Conservation (phyloP, 2,888 invertebrate species). For the Serrognathus titanus region DNA sequence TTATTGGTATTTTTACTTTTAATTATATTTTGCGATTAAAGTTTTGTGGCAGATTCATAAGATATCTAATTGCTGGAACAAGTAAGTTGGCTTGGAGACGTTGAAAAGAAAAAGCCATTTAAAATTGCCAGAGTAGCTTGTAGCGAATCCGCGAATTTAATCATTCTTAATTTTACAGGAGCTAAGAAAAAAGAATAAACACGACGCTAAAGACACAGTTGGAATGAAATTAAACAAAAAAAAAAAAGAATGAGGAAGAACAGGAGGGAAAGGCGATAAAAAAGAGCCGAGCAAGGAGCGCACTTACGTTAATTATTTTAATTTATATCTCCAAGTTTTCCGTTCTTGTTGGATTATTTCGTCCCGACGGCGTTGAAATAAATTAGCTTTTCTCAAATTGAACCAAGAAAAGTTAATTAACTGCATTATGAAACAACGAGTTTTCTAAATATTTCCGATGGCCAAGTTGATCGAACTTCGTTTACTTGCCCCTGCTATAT, state of each 20-base stretch:
- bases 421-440: conserved; percentile 35
- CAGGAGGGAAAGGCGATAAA: conserved; percentile 21
- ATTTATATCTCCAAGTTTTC: conserved; percentile 38
- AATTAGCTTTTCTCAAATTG: conserved; percentile 41
- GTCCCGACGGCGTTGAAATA: conserved; percentile 37
- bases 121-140: conserved; percentile 20
- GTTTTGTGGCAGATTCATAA: no score
- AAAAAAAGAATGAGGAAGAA: conserved; percentile 19
- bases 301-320: conserved; percentile 41
- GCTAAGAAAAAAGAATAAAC: conserved; percentile 17
- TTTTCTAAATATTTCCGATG: conserved; percentile 29
- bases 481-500: conserved; percentile 14
- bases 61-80: no score
- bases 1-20: no score
- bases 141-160: conserved; percentile 20
- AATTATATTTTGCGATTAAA: no score
- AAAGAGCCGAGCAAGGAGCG: conserved; percentile 29
- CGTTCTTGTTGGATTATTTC: conserved; percentile 38
- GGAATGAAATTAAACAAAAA: conserved; percentile 29
- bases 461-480: conserved; percentile 24
- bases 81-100: no score
- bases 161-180: neutral
- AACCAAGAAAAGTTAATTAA: conserved; percentile 42
- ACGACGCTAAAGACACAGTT: conserved; percentile 26
- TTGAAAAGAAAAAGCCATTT: neutral